Percentiles rank a stretch among this genome's conserved stretches.
Conservation (phyloP, 2,888 invertebrate species). For the Cheilosia grossa region DNA sequence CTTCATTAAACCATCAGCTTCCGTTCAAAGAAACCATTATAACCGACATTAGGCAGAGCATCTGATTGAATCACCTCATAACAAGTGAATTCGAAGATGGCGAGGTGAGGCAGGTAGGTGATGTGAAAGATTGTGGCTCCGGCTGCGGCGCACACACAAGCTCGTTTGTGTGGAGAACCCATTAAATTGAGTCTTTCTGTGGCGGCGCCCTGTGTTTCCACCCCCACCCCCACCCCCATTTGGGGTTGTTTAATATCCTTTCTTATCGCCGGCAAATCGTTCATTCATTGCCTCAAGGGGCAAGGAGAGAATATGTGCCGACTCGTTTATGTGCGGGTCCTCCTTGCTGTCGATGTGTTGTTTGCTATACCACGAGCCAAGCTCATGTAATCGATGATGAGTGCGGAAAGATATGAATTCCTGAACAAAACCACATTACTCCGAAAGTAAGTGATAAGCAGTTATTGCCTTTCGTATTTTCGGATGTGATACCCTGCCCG, state of each 20-base stretch:
- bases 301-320: constrained; percentile 73
- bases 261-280: constrained; percentile 74
- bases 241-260: constrained; percentile 75
- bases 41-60: constrained; percentile 74
- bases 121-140: constrained; percentile 72
- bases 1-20: constrained; percentile 76
- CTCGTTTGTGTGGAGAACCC: constrained; percentile 71
- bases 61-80: constrained; percentile 75
- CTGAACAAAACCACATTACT: constrained; percentile 76
- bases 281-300: constrained; percentile 74
- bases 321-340: constrained; percentile 72
- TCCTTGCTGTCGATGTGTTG: constrained; percentile 44
- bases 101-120: constrained; percentile 69
- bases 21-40: constrained; percentile 76
- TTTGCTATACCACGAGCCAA: constrained; percentile 20
- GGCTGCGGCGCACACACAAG: constrained; percentile 67
- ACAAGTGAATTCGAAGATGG: constrained; percentile 64
- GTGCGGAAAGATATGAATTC: constrained; percentile 75
- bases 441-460: constrained; percentile 77
- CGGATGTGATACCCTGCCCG: constrained; percentile 50
- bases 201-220: constrained; percentile 51
- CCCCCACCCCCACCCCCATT: constrained; percentile 39
- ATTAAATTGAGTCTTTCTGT: constrained; percentile 74
- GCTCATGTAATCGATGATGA: constrained; percentile 72
- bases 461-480: constrained; percentile 73